Percentiles rank a stretch among this genome's conserved stretches.
These are phyloP conservation scores for Felis chaus DNA, from an alignment of 2,113 vertebrate genomes.

Conservation along the genomic window DNA sequence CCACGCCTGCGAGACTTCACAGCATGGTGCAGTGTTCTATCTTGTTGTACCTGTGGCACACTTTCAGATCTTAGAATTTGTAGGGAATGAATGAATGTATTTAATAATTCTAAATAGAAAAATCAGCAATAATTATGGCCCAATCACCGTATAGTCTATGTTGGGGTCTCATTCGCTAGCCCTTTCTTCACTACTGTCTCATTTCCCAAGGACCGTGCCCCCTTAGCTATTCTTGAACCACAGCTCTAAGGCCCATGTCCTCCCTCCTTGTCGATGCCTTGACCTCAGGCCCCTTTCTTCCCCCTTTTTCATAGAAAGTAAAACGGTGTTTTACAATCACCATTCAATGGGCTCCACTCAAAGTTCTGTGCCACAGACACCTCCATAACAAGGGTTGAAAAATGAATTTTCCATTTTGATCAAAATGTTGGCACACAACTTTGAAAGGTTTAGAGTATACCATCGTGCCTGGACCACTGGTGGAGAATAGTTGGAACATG, in stretches of 20 bases:
- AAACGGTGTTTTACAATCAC: background rate
- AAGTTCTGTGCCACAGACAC: background rate
- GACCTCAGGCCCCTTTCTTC: background rate
- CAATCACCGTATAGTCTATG: background rate
- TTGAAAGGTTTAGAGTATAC: background rate
- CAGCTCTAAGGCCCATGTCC: background rate
- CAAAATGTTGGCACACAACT: background rate
- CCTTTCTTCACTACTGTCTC: background rate
- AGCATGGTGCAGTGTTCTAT: rapidly evolving
- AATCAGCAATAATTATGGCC: background rate
- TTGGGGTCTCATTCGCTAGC: background rate
- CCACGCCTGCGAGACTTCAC: background rate
- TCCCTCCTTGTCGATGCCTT: background rate
- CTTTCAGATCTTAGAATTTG: background rate
- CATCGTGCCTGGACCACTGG: rapidly evolving
- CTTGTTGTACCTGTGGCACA: background rate
- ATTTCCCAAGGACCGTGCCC: background rate
- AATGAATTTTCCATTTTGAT: background rate
- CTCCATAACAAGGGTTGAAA: background rate
- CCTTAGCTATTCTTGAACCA: background rate
- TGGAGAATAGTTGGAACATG: background rate
- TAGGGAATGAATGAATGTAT: background rate
- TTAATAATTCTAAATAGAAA: background rate
- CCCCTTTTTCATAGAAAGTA: background rate
- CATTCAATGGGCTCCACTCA: background rate